phyloP scores from a whole-genome alignment of 2,888 invertebrate species.

The Leucophora obtusa region DNA sequence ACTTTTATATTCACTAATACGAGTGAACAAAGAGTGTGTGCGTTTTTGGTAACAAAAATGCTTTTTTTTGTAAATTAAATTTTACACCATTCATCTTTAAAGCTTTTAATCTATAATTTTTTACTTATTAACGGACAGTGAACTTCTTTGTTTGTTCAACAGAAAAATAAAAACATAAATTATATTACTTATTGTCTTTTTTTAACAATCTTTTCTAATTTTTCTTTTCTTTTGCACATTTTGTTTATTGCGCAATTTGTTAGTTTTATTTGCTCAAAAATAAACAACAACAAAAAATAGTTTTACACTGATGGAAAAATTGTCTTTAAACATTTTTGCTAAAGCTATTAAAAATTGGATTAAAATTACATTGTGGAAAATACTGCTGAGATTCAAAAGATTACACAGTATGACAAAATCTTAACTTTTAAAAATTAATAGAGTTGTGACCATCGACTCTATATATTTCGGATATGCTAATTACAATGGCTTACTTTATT shows the following conservation, averaged over 20 bases:
- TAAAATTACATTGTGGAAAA: too few relatives aligned
- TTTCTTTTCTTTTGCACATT: not conserved
- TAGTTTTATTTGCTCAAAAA: not conserved
- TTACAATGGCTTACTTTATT: too few relatives aligned
- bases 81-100: not conserved
- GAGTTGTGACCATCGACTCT: too few relatives aligned
- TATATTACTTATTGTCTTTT: not conserved
- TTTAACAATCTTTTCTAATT: not conserved
- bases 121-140: not conserved
- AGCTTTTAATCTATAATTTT: not conserved
- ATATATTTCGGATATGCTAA: too few relatives aligned
- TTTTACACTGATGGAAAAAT: too few relatives aligned
- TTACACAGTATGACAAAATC: too few relatives aligned
- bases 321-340: too few relatives aligned
- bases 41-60: not conserved
- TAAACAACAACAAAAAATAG: not conserved
- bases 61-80: not conserved
- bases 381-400: too few relatives aligned
- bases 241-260: not conserved
- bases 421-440: too few relatives aligned
- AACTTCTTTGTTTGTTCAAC: not conserved
- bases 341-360: too few relatives aligned
- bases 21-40: too few relatives aligned
- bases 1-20: not conserved
- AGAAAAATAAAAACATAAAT: not conserved